Conservation (phyloP, 1,140 invertebrate genomes). For the Trissolcus basalis region DNA sequence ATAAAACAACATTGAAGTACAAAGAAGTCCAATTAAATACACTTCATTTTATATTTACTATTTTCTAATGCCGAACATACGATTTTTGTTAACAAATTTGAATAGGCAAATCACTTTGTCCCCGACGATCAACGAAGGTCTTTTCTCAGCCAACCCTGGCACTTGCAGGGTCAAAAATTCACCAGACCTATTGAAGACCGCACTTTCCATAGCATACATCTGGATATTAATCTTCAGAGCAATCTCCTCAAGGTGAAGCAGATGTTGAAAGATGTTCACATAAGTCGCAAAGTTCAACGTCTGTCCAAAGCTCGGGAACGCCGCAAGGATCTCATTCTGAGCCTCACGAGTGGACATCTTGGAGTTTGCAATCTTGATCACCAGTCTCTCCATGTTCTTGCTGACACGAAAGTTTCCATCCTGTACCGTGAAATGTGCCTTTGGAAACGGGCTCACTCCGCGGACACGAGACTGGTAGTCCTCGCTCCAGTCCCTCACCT, state of each 20-base stretch:
- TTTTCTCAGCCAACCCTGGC: constrained; percentile 86
- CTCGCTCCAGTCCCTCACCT: constrained; percentile 50
- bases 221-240: constrained; percentile 80
- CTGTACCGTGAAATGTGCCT: no score
- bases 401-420: constrained; percentile 77
- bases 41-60: neutral
- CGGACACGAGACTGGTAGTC: constrained; percentile 23
- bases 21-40: constrained; percentile 3
- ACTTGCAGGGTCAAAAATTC: constrained; percentile 86
- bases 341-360: constrained; percentile 67
- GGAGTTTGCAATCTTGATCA: constrained; percentile 72
- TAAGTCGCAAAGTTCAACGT: constrained; percentile 78
- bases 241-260: constrained; percentile 89
- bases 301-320: constrained; percentile 75
- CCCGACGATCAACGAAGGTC: constrained; percentile 89
- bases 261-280: constrained; percentile 80
- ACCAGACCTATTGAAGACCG: constrained; percentile 79
- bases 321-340: constrained; percentile 64
- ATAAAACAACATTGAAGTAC: no score
- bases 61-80: constrained; percentile 35
- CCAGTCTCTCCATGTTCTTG: constrained; percentile 75
- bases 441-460: no score
- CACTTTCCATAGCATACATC: constrained; percentile 82
- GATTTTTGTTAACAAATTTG: constrained; percentile 62
- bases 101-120: constrained; percentile 81